Percentiles rank a stretch among this genome's conserved stretches.
These are phyloP conservation scores for Myopa tessellatipennis DNA, from an alignment of 2,888 invertebrate species.

Conservation along the genomic window DNA sequence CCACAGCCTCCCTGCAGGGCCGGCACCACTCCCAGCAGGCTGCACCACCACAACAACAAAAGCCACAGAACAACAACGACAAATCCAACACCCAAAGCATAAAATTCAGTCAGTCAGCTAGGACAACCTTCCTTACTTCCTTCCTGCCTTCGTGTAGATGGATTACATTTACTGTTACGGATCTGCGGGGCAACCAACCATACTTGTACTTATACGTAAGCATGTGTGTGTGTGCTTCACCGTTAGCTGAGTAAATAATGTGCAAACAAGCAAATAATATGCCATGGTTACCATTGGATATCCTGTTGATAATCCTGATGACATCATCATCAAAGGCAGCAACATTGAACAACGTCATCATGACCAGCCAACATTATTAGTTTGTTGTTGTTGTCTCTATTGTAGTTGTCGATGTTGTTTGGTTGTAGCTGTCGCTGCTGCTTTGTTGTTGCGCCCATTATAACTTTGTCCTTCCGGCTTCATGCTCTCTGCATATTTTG, in stretches of 20 bases:
- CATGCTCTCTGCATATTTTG: slow-evolving; percentile 13
- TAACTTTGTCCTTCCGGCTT: slow-evolving; percentile 9
- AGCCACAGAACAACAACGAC: not conserved
- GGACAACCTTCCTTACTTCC: not conserved
- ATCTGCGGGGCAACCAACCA: not conserved
- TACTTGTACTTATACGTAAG: not conserved
- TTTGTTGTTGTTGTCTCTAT: slow-evolving; percentile 20
- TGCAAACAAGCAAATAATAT: slow-evolving; percentile 41
- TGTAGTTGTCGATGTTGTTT: not conserved
- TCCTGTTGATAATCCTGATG: slow-evolving; percentile 34
- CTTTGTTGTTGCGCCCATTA: not conserved
- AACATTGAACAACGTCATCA: not conserved
- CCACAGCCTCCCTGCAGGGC: slow-evolving; percentile 32
- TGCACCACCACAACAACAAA: slow-evolving; percentile 25
- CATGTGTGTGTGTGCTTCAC: slow-evolving; percentile 1
- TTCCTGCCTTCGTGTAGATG: not conserved
- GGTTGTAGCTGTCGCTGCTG: not conserved
- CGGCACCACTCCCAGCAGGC: not conserved
- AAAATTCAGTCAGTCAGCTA: not conserved
- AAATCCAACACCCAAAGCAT: slow-evolving; percentile 3
- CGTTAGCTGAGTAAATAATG: slow-evolving; percentile 39
- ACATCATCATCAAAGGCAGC: slow-evolving; percentile 40
- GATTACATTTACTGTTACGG: not conserved
- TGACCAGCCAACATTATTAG: not conserved
- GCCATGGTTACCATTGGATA: slow-evolving; percentile 43